Evolutionary conservation across 2,797 vertebrate genomes (phyloP).

Genomic region (Leptoclinus maculatus): DNA sequence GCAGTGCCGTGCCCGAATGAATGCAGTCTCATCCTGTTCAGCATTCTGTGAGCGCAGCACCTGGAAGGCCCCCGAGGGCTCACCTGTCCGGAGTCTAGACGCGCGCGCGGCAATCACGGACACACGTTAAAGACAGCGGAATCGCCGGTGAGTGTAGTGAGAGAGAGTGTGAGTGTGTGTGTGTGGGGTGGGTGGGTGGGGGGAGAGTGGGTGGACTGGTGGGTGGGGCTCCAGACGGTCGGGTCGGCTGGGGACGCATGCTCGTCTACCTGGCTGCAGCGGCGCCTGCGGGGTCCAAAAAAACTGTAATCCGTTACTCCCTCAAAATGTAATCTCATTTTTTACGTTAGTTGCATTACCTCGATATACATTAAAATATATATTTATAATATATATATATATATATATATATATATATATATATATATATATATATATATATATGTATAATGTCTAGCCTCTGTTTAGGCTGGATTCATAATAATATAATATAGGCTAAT

Average conservation of each 20-base stretch:
- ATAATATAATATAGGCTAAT: neutral
- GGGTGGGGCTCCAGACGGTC: conserved; percentile 74
- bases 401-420: no score
- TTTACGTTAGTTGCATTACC: neutral
- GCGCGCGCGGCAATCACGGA: conserved; percentile 9
- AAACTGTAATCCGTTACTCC: conserved; percentile 15
- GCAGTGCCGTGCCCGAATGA: conserved; percentile 69
- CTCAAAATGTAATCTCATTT: conserved; percentile 40
- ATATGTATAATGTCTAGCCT: neutral
- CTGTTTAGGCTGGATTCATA: neutral
- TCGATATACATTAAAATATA: neutral
- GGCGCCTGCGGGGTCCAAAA: conserved; percentile 29
- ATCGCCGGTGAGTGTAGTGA: conserved; percentile 15
- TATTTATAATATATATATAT: no score
- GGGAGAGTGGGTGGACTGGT: conserved; percentile 58
- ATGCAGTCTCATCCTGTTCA: conserved; percentile 78
- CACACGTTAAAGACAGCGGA: conserved; percentile 21
- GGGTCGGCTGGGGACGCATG: conserved; percentile 76
- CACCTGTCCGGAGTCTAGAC: conserved; percentile 83
- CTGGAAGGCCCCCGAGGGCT: conserved; percentile 76
- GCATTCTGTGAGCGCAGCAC: conserved; percentile 76
- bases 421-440: no score
- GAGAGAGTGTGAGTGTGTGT: no score
- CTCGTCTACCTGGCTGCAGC: conserved; percentile 68
- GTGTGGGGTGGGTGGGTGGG: no score